Evolutionary conservation across 2,797 vertebrate genomes (phyloP), one percentile per base, ranked within the genome.

Genomic region (Brotula barbata): DNA sequence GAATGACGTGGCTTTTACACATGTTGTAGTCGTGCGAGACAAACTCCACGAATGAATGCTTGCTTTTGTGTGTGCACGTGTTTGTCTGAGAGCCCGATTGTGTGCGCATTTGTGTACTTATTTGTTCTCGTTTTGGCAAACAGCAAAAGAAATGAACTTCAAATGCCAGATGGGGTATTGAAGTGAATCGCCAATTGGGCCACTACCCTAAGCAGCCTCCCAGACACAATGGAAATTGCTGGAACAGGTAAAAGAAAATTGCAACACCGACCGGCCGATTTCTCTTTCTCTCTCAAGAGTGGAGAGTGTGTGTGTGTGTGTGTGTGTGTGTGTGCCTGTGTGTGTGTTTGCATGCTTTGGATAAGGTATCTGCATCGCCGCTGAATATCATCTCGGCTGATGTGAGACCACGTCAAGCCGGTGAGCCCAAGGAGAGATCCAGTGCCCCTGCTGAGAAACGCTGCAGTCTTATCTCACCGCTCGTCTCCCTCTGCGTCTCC

Each of bases 91-190:
- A 36, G n/a, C 51, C 66, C 56, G 71, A 46, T 28, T 58, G 68
- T 73, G 55, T 74, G 73, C 80, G 74, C 81, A 74, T 60, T 61
- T 59, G 75, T 84, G 21, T 46, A 8, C 31, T 33, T 33, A 10
- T 33, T 33, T 33, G 47, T 22, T 43, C 40, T 28, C 16, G 40
- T 55, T 82, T 82, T 87, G 83, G 86, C 84, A 75, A 76, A 78
- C 66, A 49, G 71, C n/a, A 62, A 73, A 75, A 84, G 69, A 83
- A 84, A 86, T 83, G 57, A 85, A 82, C 82, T 83, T 83, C 67
- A 87, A 85, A 88, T 85, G 85, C 84, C 84, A 85, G 86, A 86
- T 85, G 88, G 84, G 75, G 83, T 74, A 79, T 75, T 83, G 82
- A 73, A 81, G 82, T 87, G 86, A 85, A 86, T 82, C 73, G 80